These are phyloP conservation scores for Eidolon helvum DNA, from an alignment of 2,113 vertebrate genomes.

Conservation along the genomic window DNA sequence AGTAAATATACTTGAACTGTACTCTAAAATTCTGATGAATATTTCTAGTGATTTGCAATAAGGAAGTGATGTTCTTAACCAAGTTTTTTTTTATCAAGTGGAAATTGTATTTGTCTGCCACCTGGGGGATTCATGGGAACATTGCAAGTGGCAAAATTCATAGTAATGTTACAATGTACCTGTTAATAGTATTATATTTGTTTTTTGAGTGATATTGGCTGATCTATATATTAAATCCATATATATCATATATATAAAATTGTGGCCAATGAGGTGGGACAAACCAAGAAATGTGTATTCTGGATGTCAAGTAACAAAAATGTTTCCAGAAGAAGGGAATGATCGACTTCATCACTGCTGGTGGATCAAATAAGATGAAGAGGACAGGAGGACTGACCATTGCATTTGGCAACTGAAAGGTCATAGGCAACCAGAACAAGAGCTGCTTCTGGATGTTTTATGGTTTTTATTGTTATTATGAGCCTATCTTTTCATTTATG, in stretches of 20 bases:
- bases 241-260: not conserved
- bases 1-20: not conserved
- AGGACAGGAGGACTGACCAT: not conserved
- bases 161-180: not conserved
- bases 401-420: not conserved
- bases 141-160: constrained; percentile 27
- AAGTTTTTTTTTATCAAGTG: not conserved
- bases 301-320: not conserved
- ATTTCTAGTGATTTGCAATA: constrained; percentile 6
- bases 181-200: not conserved
- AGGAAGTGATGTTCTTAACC: not conserved
- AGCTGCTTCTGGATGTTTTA: not conserved
- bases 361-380: not conserved
- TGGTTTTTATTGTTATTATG: not conserved
- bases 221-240: not conserved
- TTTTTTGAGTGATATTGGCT: not conserved
- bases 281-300: not conserved
- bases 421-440: not conserved
- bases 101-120: constrained; percentile 77
- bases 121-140: constrained; percentile 75
- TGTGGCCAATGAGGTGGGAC: not conserved
- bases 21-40: constrained; percentile 11
- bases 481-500: not conserved
- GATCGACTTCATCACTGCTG: not conserved
- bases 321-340: not conserved